These are phyloP conservation scores for Hypomecis atomaria DNA, from an alignment of 2,888 invertebrate genomes.

Conservation along the genomic window DNA sequence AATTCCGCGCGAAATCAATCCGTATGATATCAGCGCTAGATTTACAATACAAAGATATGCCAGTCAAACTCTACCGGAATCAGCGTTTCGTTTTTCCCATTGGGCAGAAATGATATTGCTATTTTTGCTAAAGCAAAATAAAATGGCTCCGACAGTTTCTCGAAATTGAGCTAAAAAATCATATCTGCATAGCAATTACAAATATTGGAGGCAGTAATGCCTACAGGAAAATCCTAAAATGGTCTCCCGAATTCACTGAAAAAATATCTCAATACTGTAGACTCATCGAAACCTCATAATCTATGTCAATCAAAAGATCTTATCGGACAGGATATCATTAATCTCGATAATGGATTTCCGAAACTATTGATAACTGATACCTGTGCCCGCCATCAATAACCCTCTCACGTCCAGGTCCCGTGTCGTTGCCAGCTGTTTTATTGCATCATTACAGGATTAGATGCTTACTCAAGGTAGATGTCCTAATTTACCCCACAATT, in stretches of 20 bases:
- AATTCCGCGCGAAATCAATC: background rate
- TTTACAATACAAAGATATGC: background rate
- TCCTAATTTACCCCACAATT: slow-evolving; percentile 9
- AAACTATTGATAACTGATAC: slow-evolving; percentile 25
- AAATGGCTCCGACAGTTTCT: too few species aligned
- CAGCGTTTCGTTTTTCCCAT: too few species aligned
- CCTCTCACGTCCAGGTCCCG: slow-evolving; percentile 14
- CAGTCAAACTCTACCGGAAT: too few species aligned
- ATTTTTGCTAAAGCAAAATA: too few species aligned
- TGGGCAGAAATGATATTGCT: too few species aligned
- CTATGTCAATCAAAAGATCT: background rate
- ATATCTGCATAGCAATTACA: too few species aligned
- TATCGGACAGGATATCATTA: slow-evolving; percentile 6
- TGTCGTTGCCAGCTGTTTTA: slow-evolving; percentile 19
- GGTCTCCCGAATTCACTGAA: background rate
- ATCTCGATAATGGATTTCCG: slow-evolving; percentile 26
- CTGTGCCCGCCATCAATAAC: slow-evolving; percentile 14
- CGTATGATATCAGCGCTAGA: background rate
- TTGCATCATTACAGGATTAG: slow-evolving; percentile 15
- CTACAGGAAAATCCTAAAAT: background rate
- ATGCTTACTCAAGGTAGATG: slow-evolving; percentile 2
- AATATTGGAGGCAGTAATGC: too few species aligned
- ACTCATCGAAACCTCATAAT: background rate
- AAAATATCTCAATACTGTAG: background rate
- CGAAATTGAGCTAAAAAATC: too few species aligned